Base-by-base conservation (phyloP, 1,140 invertebrate species). In the Semibalanus balanoides region DNA sequence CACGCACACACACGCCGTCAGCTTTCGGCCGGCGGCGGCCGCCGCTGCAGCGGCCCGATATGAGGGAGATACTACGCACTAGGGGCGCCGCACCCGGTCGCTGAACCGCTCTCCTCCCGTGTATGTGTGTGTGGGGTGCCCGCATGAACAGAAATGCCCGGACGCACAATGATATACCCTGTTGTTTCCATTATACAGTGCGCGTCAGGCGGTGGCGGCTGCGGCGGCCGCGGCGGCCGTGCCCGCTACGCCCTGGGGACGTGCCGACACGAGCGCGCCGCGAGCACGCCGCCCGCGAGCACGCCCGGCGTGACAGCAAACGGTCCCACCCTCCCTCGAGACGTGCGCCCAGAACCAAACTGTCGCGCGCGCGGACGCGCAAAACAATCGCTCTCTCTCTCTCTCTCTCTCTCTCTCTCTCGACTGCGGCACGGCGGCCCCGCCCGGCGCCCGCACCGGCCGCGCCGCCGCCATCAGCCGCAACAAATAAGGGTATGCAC, bases 401-500 rank as follows among this genome's bases (percentile, higher is more conserved):
- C n/a, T n/a, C n/a, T n/a, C n/a, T n/a, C n/a, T n/a, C n/a, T n/a
- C n/a, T n/a, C n/a, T n/a, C n/a, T n/a, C n/a, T n/a, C n/a, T n/a
- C n/a, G n/a, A n/a, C n/a, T n/a, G n/a, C n/a, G n/a, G n/a, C n/a
- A n/a, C n/a, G n/a, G n/a, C 35, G 35, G 35, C 35, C 35, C 5
- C n/a, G n/a, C n/a, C 35, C 17, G 35, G 35, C 35, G 35, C 5
- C 51, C 11, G 51, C 51, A 22, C 51, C 17, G 35, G 51, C 14
- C 1, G 51, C 51, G 14, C 14, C 14, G 51, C 51, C 51, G 51
- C 51, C 22, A 17, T 17, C 35, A 17, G 35, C 35, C 5, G 35
- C 51, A 64, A 64, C 51, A 64, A 64, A 64, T 64, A 64, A 64
- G 51, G 51, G 51, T 64, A 64, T 64, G 51, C 51, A 64, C 51